phyloP scores from a whole-genome alignment of 2,113 vertebrate species.

The Archilochus colubris region DNA sequence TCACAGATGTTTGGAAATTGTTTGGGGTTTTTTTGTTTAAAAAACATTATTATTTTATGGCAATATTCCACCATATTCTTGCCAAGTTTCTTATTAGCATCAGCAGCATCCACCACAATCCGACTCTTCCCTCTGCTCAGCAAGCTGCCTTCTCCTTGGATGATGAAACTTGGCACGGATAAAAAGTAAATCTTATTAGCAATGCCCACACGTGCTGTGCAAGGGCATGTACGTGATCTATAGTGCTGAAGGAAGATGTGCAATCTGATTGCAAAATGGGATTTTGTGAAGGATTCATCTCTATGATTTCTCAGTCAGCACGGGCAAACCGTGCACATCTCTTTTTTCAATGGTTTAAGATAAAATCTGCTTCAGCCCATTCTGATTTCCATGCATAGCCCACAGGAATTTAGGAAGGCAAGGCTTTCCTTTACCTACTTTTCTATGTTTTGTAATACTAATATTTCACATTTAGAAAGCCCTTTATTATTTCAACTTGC shows the following conservation, averaged over 20 bases:
- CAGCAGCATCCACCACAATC: neutral
- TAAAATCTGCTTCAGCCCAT: slow-evolving; percentile 47
- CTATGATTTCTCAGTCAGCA: slow-evolving; percentile 32
- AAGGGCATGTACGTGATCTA: neutral
- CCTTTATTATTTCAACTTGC: slow-evolving; percentile 14
- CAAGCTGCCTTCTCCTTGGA: slow-evolving; percentile 46
- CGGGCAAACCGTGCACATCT: neutral
- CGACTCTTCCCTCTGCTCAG: slow-evolving; percentile 40
- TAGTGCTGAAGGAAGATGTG: neutral
- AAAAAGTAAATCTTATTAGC: slow-evolving; percentile 52
- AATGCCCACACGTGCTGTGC: slow-evolving; percentile 26
- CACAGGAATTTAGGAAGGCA: slow-evolving; percentile 26
- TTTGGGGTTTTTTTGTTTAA: slow-evolving; percentile 2
- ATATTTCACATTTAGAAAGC: slow-evolving; percentile 15
- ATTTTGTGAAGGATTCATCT: slow-evolving; percentile 25
- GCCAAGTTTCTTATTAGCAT: slow-evolving; percentile 40
- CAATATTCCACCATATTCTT: neutral
- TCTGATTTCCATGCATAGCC: neutral
- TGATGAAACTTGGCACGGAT: slow-evolving; percentile 44
- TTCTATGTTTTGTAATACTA: slow-evolving; percentile 3
- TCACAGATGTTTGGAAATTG: slow-evolving; percentile 6
- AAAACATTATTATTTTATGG: neutral
- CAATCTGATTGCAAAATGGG: neutral
- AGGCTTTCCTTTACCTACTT: slow-evolving; percentile 7
- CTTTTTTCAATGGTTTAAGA: neutral